These are phyloP conservation scores for Nasonia vitripennis DNA, from an alignment of 1,140 invertebrate species.

Conservation along the genomic window DNA sequence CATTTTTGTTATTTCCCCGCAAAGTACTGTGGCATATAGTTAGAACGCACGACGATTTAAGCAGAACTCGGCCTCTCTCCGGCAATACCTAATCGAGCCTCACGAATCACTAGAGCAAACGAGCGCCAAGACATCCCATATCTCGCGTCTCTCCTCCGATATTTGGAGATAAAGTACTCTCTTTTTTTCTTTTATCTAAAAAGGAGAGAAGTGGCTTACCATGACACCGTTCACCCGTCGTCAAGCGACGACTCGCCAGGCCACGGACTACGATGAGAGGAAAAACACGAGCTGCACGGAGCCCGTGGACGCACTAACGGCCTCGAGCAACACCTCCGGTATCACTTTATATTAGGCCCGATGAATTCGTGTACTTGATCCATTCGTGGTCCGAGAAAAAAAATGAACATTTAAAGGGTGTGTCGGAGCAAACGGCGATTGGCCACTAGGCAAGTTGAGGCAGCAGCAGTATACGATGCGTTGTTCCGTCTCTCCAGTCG, in stretches of 20 bases:
- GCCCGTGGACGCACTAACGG: neutral
- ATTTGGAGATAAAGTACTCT: neutral
- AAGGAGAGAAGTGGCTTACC: constrained; percentile 43
- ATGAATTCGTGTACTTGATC: constrained; percentile 29
- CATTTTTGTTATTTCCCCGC: constrained; percentile 29
- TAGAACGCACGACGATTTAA: neutral
- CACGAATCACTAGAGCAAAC: neutral
- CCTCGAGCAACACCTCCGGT: neutral
- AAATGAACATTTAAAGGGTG: constrained; percentile 72
- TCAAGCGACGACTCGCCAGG: constrained; percentile 26
- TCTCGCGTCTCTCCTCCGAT: too few relatives aligned
- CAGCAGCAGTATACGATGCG: neutral
- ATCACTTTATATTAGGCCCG: constrained; percentile 39
- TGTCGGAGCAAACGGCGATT: constrained; percentile 66
- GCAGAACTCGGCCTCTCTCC: neutral
- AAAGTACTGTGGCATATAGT: neutral
- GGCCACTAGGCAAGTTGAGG: constrained; percentile 49
- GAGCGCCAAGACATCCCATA: neutral
- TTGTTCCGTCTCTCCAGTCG: neutral
- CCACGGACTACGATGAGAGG: neutral
- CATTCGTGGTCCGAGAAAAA: constrained; percentile 59
- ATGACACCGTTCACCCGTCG: constrained; percentile 47
- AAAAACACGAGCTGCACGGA: neutral
- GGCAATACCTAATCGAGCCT: neutral
- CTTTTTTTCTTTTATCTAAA: neutral